Base-by-base conservation (phyloP, 2,113 vertebrate species). In the Lagopus leucura region DNA sequence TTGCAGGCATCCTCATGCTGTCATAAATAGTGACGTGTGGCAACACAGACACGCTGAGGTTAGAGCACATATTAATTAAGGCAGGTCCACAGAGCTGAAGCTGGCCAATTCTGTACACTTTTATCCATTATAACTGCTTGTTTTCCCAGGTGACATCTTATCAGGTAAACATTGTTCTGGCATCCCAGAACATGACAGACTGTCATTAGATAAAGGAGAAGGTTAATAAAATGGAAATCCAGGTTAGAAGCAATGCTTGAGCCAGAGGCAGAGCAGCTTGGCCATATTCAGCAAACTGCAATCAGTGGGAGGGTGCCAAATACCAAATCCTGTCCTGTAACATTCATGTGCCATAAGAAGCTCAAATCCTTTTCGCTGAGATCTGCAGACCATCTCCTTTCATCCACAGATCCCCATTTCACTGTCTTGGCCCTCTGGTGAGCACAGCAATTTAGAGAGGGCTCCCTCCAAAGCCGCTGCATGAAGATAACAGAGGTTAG, bases 211-310 rank as follows among this genome's bases (percentile, higher is more conserved):
- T 96, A 96, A 95, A 96, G 86, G 38, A 92, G 93, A 91, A 96
- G 93, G 97, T 95, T 97, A 97, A 96, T 97, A 95, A 96, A 96
- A 96, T 84, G 94, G 85, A 95, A 97, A 92, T 86, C 74, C 92
- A 89, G 91, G 82, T 95, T 91, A 95, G 82, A 91, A 89, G 75
- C 70, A 86, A 47, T 91, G 82, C 95, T 95, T 97, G 79, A 96
- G 90, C 84, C 86, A 87, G 75, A 92, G 70, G 82, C 86, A 58
- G 57, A 88, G 54, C 84, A 94, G 66, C 60, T n/a, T 77, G 93
- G 88, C 92, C 75, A 88, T 82, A 88, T 78, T 78, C 78, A 92
- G 65, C 65, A 89, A 79, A 94, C 93, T 82, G 71, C 47, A 73
- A 63, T 58, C 65, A 91, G 74, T 36, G 86, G 86, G 65, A 57